Evolutionary conservation across 1,140 invertebrate species (phyloP).

Genomic region (Diuraphis noxia): DNA sequence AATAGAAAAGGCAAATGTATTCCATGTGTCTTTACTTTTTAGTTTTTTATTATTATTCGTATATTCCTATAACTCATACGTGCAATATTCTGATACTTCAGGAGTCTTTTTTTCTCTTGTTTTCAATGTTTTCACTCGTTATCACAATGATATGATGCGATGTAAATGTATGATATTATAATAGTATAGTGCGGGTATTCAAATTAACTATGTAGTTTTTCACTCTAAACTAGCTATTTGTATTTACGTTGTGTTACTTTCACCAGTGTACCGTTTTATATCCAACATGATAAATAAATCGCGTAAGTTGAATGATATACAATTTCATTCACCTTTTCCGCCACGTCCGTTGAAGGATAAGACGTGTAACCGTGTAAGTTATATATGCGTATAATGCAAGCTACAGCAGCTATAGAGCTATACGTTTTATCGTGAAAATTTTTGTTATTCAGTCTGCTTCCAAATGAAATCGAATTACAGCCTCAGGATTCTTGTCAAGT

Average conservation of each 20-base stretch:
- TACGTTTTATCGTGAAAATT: constrained; percentile 40
- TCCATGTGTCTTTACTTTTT: neutral
- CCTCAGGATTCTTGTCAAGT: constrained; percentile 44
- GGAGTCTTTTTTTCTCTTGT: neutral
- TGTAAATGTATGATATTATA: neutral
- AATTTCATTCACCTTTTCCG: neutral
- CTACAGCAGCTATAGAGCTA: neutral
- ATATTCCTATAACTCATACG: neutral
- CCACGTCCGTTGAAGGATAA: neutral
- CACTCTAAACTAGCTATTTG: neutral
- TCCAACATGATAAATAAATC: neutral
- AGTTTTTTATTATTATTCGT: constrained; percentile 1
- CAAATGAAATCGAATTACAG: constrained; percentile 46
- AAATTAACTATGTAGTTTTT: neutral
- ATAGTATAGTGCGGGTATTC: neutral
- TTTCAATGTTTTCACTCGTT: neutral
- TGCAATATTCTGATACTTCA: no score
- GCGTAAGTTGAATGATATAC: neutral
- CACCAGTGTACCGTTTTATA: neutral
- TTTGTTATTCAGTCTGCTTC: constrained; percentile 37
- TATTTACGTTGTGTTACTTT: neutral
- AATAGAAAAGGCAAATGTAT: neutral
- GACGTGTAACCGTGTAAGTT: neutral
- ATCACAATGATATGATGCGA: neutral
- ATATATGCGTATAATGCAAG: neutral